Conservation (phyloP, 2,888 invertebrate genomes). For the Brenthis hecate region DNA sequence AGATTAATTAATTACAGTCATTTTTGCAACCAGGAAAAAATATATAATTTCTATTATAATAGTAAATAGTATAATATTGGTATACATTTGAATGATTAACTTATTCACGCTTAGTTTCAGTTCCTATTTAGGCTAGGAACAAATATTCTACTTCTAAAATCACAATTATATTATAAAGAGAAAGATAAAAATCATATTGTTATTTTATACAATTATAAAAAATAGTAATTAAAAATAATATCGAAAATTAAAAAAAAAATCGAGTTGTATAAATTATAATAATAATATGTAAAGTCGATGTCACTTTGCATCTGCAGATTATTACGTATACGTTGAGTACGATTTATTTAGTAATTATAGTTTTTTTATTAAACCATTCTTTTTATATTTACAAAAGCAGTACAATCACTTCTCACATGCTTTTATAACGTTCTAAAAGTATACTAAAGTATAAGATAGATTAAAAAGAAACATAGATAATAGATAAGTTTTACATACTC, state of each 20-base stretch:
- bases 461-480: too few species aligned
- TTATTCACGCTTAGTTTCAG: constrained; percentile 1
- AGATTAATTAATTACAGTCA: too few species aligned
- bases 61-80: background rate
- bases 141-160: constrained; percentile 39
- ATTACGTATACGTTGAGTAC: constrained; percentile 6
- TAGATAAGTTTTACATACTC: too few species aligned
- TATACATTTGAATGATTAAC: background rate
- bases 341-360: background rate
- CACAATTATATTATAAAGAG: constrained; percentile 26
- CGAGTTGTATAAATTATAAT: too few species aligned
- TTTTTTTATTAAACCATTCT: too few species aligned
- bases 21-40: too few species aligned
- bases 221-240: too few species aligned
- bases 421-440: too few species aligned
- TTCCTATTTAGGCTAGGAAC: constrained; percentile 56
- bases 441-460: too few species aligned
- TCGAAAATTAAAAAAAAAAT: too few species aligned
- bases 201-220: background rate
- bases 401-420: too few species aligned
- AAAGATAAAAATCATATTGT: background rate
- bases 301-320: background rate
- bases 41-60: background rate
- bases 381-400: too few species aligned
- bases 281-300: background rate